phyloP scores from a whole-genome alignment of 1,140 invertebrate species.

The Heliconius eleuchia region DNA sequence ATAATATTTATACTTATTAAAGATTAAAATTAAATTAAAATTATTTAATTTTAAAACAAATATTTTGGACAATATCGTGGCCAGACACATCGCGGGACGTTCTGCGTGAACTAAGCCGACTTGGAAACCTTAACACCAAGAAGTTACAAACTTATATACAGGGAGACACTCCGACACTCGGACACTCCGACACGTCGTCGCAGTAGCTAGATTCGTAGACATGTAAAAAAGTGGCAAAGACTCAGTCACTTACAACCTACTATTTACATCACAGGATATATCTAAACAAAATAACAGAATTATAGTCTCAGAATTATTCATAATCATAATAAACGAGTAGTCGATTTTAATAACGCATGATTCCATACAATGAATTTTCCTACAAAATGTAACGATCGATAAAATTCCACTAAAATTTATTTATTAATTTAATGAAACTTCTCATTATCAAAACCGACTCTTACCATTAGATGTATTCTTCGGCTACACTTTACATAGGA shows the following conservation, averaged over 20 bases:
- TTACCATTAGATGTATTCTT: conserved; percentile 30
- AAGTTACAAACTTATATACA: conserved; percentile 68
- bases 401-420: background rate
- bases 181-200: background rate
- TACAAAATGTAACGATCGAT: conserved; percentile 6
- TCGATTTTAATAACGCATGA: conserved; percentile 39
- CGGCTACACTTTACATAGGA: conserved; percentile 55
- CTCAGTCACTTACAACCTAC: conserved; percentile 72
- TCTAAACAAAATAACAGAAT: conserved; percentile 50
- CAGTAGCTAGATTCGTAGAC: conserved; percentile 55
- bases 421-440: conserved; percentile 7
- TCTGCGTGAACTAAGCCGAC: conserved; percentile 23
- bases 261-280: conserved; percentile 68
- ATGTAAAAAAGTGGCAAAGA: conserved; percentile 79
- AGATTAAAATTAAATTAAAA: background rate
- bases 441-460: conserved; percentile 24
- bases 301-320: conserved; percentile 46
- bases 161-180: conserved; percentile 14
- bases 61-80: background rate
- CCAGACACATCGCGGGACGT: background rate
- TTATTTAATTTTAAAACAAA: background rate
- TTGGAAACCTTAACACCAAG: conserved; percentile 52
- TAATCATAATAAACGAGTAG: conserved; percentile 42
- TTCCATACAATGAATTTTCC: conserved; percentile 5
- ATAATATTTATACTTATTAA: background rate